Base-by-base conservation (phyloP, 2,888 invertebrate species). In the Gastracanthus pulcherrimus region DNA sequence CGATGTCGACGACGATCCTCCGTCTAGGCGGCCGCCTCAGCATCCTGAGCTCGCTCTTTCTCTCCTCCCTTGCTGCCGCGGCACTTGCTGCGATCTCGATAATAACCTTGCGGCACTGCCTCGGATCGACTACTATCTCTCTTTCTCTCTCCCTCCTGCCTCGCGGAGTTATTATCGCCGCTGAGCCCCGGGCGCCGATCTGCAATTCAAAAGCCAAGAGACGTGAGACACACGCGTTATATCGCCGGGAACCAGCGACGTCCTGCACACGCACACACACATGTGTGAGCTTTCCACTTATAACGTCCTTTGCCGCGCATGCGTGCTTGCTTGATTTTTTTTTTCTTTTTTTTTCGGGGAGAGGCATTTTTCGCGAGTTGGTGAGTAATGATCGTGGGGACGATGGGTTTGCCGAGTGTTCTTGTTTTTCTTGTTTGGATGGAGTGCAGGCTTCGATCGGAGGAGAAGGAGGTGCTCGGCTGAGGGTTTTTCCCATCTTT, bases 41-140 rank as follows among this genome's bases (percentile, higher is more conserved):
- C 91, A 91, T 91, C 87, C 89, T 91, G 90, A 86, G 88, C 85
- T 84, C 84, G 80, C 79, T 45, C 34, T 34, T 1, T 38, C 34
- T n/a, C 41, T 66, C 38, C 70, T 48, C 62, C 13, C n/a, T 11
- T 34, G n/a, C 71, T 31, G 6, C 64, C 34, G 29, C 36, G 19
- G 7, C 16, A 9, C 19, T 16, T n/a, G 34, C 3, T 13, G 16
- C 26, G n/a, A n/a, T n/a, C 62, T 29, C 41, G 36, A 13, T 38
- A 36, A 29, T 34, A 58, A 31, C 64, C 45, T 11, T 31, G 31
- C 38, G 9, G 62, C 45, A 60, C 26, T 5, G 36, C 34, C 29
- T 11, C 45, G 45, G n/a, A n/a, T n/a, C n/a, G n/a, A n/a, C n/a
- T n/a, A n/a, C n/a, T n/a, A n/a, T n/a, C n/a, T n/a, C n/a, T n/a